Conservation (phyloP, 1,140 invertebrate genomes). For the Portunus trituberculatus region DNA sequence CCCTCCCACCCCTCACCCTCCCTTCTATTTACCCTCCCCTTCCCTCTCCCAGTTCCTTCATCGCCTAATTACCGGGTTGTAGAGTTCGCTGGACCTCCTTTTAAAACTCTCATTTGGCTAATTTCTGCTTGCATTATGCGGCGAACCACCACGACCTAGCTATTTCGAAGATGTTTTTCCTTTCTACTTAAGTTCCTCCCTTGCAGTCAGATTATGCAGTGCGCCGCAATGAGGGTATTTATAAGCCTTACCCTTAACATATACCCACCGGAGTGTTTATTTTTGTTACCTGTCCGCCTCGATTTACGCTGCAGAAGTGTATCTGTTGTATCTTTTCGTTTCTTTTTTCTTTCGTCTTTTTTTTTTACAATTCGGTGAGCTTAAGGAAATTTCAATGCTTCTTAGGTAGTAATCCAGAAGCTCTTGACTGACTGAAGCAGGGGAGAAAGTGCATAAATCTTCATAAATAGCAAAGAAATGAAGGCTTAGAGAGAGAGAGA, state of each 20-base stretch:
- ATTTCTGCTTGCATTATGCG: constrained; percentile 45
- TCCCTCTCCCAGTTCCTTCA: neutral
- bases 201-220: neutral
- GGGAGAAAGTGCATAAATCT: neutral
- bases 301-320: no score
- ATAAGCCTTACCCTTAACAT: neutral
- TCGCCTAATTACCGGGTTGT: neutral
- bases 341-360: neutral
- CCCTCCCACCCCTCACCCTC: neutral
- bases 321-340: no score
- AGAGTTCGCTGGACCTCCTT: neutral
- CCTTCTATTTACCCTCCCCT: neutral
- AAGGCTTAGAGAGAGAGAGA: neutral
- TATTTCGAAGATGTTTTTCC: neutral
- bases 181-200: neutral
- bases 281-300: neutral
- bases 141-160: neutral
- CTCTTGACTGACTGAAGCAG: neutral
- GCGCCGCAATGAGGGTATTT: neutral
- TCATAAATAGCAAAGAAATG: neutral
- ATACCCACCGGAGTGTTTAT: neutral
- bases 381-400: constrained; percentile 32
- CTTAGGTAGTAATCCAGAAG: neutral
- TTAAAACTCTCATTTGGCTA: constrained; percentile 41
- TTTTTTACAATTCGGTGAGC: neutral